phyloP scores from a whole-genome alignment of 2,797 vertebrate genomes.

The Iguana delicatissima region DNA sequence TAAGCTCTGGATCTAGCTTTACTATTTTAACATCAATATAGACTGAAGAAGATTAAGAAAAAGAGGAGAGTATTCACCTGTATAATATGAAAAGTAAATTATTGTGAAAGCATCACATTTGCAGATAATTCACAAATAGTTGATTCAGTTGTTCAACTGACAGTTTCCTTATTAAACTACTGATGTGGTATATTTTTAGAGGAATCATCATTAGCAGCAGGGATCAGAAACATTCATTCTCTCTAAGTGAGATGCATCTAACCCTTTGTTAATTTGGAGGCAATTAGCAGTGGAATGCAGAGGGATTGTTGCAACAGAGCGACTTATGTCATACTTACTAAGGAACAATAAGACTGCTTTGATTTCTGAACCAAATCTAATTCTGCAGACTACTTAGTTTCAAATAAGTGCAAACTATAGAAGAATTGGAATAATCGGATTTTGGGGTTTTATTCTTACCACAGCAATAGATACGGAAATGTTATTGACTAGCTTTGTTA shows the following conservation, averaged over 20 bases:
- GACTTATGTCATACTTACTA: conserved; percentile 68
- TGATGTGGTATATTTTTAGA: conserved; percentile 58
- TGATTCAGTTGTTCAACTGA: conserved; percentile 64
- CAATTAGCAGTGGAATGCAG: conserved; percentile 66
- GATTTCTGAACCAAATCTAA: conserved; percentile 72
- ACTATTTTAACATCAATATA: conserved; percentile 44
- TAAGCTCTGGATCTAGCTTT: conserved; percentile 14
- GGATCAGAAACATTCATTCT: conserved; percentile 72
- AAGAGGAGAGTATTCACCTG: conserved; percentile 43
- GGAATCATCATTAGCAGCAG: conserved; percentile 69
- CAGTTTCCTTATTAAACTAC: conserved; percentile 61
- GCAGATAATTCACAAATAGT: conserved; percentile 67
- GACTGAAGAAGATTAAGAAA: conserved; percentile 38
- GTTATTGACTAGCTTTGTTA: conserved; percentile 46
- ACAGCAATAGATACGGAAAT: conserved; percentile 60
- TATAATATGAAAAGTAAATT: conserved; percentile 57
- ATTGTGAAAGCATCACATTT: conserved; percentile 58
- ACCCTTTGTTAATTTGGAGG: conserved; percentile 72
- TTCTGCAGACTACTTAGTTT: conserved; percentile 74
- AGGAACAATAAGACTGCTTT: conserved; percentile 63
- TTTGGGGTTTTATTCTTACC: conserved; percentile 62
- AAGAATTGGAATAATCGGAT: conserved; percentile 68
- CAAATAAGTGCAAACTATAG: conserved; percentile 64
- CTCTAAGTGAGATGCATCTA: conserved; percentile 70
- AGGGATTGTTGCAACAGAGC: conserved; percentile 62